Evolutionary conservation across 2,797 vertebrate species (phyloP).

Genomic region (Sebastes taczanowskii): DNA sequence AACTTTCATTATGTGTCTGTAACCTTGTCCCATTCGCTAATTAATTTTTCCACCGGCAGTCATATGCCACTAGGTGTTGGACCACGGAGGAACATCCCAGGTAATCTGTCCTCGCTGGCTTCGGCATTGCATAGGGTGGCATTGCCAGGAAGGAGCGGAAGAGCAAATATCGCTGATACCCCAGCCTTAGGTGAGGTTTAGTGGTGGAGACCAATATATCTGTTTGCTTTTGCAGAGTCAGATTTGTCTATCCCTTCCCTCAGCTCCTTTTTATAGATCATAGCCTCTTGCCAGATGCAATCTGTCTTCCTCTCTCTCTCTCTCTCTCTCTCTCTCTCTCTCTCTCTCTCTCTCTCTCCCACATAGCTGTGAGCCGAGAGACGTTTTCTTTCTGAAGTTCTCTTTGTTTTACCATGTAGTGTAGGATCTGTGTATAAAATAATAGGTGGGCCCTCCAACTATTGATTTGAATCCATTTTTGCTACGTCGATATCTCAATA

Average conservation of each 20-base stretch:
- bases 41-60: constrained; percentile 77
- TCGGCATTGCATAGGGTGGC: neutral
- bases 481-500: constrained; percentile 47
- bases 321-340: constrained; percentile 12
- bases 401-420: constrained; percentile 32
- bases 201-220: constrained; percentile 57
- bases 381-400: constrained; percentile 46
- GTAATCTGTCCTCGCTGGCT: constrained; percentile 43
- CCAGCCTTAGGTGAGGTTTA: constrained; percentile 41
- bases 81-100: constrained; percentile 36
- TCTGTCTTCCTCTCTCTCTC: constrained; percentile 45
- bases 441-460: constrained; percentile 33
- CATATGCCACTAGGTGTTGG: constrained; percentile 47
- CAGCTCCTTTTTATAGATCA: constrained; percentile 65
- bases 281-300: constrained; percentile 54
- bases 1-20: constrained; percentile 83
- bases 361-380: constrained; percentile 45
- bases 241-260: constrained; percentile 55
- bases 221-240: constrained; percentile 66
- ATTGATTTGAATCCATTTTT: constrained; percentile 53
- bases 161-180: constrained; percentile 49
- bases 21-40: constrained; percentile 81
- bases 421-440: constrained; percentile 46
- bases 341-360: constrained; percentile 43
- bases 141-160: constrained; percentile 6